A percentile compares a stretch with the other conserved stretches of the same genome.
Conservation (phyloP, 1,140 invertebrate species). For the Bombus affinis region DNA sequence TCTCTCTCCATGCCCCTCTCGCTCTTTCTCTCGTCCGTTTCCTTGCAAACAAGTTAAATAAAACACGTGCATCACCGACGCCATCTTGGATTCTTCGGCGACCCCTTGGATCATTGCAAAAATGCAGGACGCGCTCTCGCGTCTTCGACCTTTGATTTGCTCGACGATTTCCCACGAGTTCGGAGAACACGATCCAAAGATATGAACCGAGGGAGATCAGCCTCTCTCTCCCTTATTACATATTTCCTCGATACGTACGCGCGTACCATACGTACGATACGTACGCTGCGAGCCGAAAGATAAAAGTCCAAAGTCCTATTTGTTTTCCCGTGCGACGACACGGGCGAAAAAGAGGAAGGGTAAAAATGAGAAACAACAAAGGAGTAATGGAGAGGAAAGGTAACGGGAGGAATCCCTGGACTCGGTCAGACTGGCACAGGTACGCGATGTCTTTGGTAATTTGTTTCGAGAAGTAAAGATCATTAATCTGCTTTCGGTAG, state of each 20-base stretch:
- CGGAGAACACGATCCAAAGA: slow-evolving; percentile 14
- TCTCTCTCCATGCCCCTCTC: slow-evolving; percentile 41
- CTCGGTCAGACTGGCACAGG: slow-evolving; percentile 52
- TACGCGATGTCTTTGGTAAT: slow-evolving; percentile 73
- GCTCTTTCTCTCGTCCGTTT: slow-evolving; percentile 64
- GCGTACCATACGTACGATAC: background rate
- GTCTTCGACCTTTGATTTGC: slow-evolving; percentile 64
- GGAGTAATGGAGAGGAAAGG: slow-evolving; percentile 17
- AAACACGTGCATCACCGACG: slow-evolving; percentile 74
- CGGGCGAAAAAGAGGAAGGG: background rate
- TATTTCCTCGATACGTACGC: background rate
- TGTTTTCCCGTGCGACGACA: background rate
- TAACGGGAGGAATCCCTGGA: slow-evolving; percentile 56
- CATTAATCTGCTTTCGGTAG: slow-evolving; percentile 80
- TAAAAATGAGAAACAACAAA: slow-evolving; percentile 36
- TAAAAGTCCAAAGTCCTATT: background rate
- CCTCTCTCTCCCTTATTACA: background rate
- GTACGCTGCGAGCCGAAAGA: too few species aligned
- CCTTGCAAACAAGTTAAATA: slow-evolving; percentile 70
- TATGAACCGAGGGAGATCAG: background rate
- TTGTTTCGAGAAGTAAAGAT: slow-evolving; percentile 75
- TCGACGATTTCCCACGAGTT: slow-evolving; percentile 54
- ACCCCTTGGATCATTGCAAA: slow-evolving; percentile 81
- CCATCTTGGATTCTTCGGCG: slow-evolving; percentile 81
- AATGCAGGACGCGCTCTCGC: slow-evolving; percentile 78